phyloP scores from a whole-genome alignment of 2,888 invertebrate species.

The Nyleta sp. region DNA sequence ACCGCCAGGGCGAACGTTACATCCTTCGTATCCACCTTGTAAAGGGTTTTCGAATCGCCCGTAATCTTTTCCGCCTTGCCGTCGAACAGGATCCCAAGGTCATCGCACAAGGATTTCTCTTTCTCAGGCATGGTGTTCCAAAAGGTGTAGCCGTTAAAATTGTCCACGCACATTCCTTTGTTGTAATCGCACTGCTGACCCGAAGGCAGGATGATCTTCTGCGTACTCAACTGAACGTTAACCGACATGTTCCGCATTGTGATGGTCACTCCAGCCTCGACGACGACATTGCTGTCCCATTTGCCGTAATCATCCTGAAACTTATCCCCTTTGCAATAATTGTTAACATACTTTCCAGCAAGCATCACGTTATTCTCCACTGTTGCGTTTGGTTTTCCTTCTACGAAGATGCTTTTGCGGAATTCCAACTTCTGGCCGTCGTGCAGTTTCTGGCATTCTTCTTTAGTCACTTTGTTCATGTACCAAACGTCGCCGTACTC shows the following conservation, averaged over 20 bases:
- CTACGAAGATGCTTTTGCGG: background rate
- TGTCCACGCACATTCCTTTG: constrained; percentile 31
- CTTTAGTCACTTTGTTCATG: background rate
- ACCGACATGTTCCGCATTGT: constrained; percentile 16
- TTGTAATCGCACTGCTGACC: constrained; percentile 37
- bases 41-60: background rate
- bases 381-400: background rate
- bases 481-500: background rate
- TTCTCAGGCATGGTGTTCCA: constrained; percentile 41
- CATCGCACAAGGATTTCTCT: background rate
- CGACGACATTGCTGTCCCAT: constrained; percentile 41
- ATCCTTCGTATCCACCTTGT: background rate
- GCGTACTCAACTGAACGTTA: constrained; percentile 14
- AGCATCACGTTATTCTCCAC: background rate
- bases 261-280: constrained; percentile 24
- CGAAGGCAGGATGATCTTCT: constrained; percentile 38
- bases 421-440: background rate
- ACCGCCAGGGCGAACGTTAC: constrained; percentile 11
- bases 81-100: constrained; percentile 5
- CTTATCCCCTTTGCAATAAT: constrained; percentile 40
- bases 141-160: constrained; percentile 44
- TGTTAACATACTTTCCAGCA: background rate
- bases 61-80: constrained; percentile 41
- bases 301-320: constrained; percentile 53
- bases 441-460: background rate